Base-by-base conservation (phyloP, 1,140 invertebrate species). In the Acromyrmex heyeri region DNA sequence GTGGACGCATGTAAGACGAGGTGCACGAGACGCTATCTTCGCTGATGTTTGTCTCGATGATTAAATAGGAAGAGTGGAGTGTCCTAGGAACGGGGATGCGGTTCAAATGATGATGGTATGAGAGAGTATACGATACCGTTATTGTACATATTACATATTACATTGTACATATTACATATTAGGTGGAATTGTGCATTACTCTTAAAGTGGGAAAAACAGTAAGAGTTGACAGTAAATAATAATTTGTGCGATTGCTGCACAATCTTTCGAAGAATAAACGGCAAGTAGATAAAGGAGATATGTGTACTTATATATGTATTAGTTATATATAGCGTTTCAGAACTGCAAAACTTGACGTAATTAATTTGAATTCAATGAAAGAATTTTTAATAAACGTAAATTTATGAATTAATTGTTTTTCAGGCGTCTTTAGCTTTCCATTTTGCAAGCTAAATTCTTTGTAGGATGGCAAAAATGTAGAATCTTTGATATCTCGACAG, bases 101-200 rank as follows among this genome's bases (percentile, higher is more conserved):
- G 1, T 30, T 77, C 24, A 50, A 64, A 64, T 30, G 3, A 30
- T 30, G 27, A 30, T n/a, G 34, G n/a, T 67, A 53, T 53, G 61
- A 67, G 2, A 62, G 10, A 14, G 34, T 65, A n/a, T 30, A 24
- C 2, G 21, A 21, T 12, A 38, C 34, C 34, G 6, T 67, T 30
- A 27, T 10, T 55, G 21, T 73, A 77, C 16, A 62, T 64, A 77
- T 48, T 77, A 24, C 38, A 77, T 44, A 21, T 21, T 62, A 64
- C 21, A 21, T 21, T 21, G 21, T 21, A 21, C 16, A 62, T 64
- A 77, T 48, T 77, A 24, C 38, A 77, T 44, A 21, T 24, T 62
- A 64, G 34, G 8, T 21, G 34, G 21, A n/a, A 77, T 61, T 61
- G 34, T 44, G 34, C 73, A 3, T 44, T 34, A 50, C 12, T 72